These are phyloP conservation scores for Festucalex cinctus DNA, from an alignment of 2,113 vertebrate species.

Conservation along the genomic window DNA sequence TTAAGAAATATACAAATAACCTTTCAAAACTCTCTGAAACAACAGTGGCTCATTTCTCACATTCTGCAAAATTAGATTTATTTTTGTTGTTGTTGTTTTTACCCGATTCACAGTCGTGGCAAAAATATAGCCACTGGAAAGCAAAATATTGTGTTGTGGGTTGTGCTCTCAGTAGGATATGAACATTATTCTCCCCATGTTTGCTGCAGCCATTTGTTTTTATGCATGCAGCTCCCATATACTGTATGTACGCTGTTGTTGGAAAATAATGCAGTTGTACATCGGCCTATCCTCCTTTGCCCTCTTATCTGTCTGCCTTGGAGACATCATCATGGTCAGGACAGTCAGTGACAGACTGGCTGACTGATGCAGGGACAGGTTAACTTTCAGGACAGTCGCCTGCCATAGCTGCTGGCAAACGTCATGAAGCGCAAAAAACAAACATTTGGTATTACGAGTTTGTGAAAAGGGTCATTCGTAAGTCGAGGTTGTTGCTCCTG, in stretches of 20 bases:
- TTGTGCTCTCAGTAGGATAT: neutral
- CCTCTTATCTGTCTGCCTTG: constrained; percentile 41
- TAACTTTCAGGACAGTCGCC: constrained; percentile 3
- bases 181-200: neutral
- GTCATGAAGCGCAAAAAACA: constrained; percentile 18
- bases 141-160: neutral
- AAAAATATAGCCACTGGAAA: no score
- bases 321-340: constrained; percentile 24
- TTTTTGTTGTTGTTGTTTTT: neutral
- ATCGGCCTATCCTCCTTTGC: neutral
- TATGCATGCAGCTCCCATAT: neutral
- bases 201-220: neutral
- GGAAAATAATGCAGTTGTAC: neutral
- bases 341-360: constrained; percentile 32
- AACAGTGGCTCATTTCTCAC: neutral
- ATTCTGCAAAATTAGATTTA: neutral
- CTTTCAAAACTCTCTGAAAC: neutral
- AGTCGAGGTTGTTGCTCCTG: no score
- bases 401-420: constrained; percentile 5
- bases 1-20: neutral
- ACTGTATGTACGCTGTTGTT: neutral
- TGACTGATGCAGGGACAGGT: constrained; percentile 19
- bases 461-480: constrained; percentile 1
- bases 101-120: no score
- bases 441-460: constrained; percentile 6